phyloP scores from a whole-genome alignment of 1,140 invertebrate species.

The Trissolcus basalis region DNA sequence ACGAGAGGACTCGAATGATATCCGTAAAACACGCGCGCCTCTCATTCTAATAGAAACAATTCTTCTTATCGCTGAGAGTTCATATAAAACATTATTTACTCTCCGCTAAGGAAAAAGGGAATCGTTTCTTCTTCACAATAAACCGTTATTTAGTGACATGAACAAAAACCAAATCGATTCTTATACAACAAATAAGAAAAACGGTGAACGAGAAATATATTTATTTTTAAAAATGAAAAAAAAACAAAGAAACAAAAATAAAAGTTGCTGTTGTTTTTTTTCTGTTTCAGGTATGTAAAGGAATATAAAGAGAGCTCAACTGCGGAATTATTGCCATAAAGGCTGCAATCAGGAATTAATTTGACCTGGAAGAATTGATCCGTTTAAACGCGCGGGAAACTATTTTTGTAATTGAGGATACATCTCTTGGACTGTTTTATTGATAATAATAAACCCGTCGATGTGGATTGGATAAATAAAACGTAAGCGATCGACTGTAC shows the following conservation, averaged over 20 bases:
- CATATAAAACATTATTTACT: slow-evolving; percentile 12
- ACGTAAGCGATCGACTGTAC: slow-evolving; percentile 42
- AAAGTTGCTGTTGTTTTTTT: slow-evolving; percentile 2
- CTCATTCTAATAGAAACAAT: slow-evolving; percentile 56
- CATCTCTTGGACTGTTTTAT: slow-evolving; percentile 25
- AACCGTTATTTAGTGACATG: too few species aligned
- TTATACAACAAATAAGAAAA: too few species aligned
- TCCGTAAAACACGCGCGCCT: slow-evolving; percentile 49
- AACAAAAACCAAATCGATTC: too few species aligned
- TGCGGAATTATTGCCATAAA: neutral
- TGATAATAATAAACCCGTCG: slow-evolving; percentile 43
- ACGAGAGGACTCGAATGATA: slow-evolving; percentile 57
- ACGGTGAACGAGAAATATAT: too few species aligned
- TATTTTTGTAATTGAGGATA: slow-evolving; percentile 12
- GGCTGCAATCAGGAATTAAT: slow-evolving; percentile 48
- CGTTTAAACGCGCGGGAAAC: neutral
- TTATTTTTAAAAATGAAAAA: too few species aligned
- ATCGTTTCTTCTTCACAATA: neutral
- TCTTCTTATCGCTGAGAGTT: slow-evolving; percentile 36
- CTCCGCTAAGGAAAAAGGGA: neutral
- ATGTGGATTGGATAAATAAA: slow-evolving; percentile 29
- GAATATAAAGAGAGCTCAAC: slow-evolving; percentile 11
- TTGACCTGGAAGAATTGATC: slow-evolving; percentile 30
- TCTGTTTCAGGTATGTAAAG: slow-evolving; percentile 57
- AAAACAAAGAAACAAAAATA: too few species aligned